Evolutionary conservation across 2,888 invertebrate genomes (phyloP).

Genomic region (Epistrophe grossulariae): DNA sequence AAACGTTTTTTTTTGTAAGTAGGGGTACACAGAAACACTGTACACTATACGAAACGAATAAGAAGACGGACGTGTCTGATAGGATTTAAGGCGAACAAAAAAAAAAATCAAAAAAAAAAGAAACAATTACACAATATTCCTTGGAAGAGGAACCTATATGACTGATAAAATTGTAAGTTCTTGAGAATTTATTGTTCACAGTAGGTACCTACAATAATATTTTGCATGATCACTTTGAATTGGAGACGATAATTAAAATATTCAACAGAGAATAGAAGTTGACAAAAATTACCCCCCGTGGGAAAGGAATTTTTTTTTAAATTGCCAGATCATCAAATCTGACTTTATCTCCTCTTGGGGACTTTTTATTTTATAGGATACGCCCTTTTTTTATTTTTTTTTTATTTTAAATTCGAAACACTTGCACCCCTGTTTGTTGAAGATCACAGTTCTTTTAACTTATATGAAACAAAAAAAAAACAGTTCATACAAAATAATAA

Average conservation of each 20-base stretch:
- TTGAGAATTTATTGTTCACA: constrained; percentile 40
- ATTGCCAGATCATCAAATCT: constrained; percentile 73
- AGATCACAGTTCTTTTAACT: constrained; percentile 35
- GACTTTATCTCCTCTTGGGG: constrained; percentile 44
- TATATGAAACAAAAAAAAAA: background rate
- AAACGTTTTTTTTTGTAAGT: constrained; percentile 35
- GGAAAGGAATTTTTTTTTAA: constrained; percentile 42
- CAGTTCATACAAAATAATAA: constrained; percentile 46
- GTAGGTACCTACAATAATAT: background rate
- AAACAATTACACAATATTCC: constrained; percentile 75
- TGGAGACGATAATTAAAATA: constrained; percentile 16
- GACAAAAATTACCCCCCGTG: constrained; percentile 16
- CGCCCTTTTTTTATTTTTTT: constrained; percentile 63
- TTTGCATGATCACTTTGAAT: constrained; percentile 47
- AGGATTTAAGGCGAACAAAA: constrained; percentile 69
- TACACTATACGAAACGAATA: constrained; percentile 19
- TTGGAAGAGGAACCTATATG: constrained; percentile 61
- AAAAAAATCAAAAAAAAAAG: constrained; percentile 49
- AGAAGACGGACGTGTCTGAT: constrained; percentile 56
- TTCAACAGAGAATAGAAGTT: background rate
- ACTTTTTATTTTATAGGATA: constrained; percentile 54
- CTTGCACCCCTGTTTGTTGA: constrained; percentile 2
- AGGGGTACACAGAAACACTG: constrained; percentile 38
- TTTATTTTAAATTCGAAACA: constrained; percentile 12
- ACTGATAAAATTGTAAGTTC: constrained; percentile 57